These are phyloP conservation scores for Orthonyx spaldingii DNA, from an alignment of 2,113 vertebrate genomes.

Conservation along the genomic window DNA sequence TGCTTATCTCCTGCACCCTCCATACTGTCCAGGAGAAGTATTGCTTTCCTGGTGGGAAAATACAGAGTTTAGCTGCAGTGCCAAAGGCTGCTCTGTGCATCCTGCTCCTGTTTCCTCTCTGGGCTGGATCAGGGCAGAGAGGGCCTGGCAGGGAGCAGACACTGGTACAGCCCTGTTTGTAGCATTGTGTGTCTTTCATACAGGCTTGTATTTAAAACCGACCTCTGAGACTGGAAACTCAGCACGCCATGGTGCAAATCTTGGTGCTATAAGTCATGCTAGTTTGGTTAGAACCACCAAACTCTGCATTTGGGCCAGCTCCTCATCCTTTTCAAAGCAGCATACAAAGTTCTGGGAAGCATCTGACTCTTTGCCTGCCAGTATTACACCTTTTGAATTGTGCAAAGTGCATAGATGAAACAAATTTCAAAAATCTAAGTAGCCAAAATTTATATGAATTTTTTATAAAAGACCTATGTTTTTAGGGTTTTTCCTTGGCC, in stretches of 20 bases:
- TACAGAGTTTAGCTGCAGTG: too few species aligned
- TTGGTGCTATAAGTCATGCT: not conserved
- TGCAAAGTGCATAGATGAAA: not conserved
- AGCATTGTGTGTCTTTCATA: fast-evolving
- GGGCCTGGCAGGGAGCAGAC: not conserved
- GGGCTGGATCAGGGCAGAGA: not conserved
- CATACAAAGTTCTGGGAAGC: not conserved
- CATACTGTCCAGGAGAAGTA: not conserved
- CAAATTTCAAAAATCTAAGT: not conserved
- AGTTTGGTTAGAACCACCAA: not conserved
- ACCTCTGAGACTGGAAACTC: not conserved
- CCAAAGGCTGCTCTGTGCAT: not conserved
- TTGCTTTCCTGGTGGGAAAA: not conserved
- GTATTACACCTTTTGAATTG: not conserved
- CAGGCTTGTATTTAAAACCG: not conserved
- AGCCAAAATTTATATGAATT: not conserved
- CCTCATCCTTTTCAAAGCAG: not conserved
- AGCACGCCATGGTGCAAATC: not conserved
- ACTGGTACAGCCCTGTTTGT: fast-evolving
- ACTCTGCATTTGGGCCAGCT: not conserved
- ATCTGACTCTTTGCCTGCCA: not conserved
- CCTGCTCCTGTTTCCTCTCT: not conserved
- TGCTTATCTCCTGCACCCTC: not conserved
- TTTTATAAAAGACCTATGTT: not conserved
- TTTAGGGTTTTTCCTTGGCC: not conserved